A percentile compares a stretch with the other conserved stretches of the same genome.
Conservation (phyloP, 2,888 invertebrate species). For the Drosophila pegasa region DNA sequence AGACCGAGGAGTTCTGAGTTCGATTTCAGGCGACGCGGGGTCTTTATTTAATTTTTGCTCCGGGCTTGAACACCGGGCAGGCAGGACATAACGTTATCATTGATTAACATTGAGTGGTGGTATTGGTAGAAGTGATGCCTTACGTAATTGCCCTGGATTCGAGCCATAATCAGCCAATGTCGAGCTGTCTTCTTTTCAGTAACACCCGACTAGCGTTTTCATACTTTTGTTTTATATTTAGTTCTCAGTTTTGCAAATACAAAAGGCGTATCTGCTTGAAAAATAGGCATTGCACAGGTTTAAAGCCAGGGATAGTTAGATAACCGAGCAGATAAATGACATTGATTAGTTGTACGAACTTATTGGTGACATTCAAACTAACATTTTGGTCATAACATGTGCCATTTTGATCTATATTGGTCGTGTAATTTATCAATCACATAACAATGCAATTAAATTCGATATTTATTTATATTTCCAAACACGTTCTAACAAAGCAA, state of each 20-base stretch:
- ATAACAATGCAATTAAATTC: constrained; percentile 40
- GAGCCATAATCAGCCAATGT: too few relatives aligned
- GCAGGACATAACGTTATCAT: too few relatives aligned
- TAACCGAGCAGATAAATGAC: not conserved
- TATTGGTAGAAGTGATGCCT: too few relatives aligned
- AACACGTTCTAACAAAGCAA: constrained; percentile 36
- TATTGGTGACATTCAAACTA: not conserved
- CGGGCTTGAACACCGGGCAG: too few relatives aligned
- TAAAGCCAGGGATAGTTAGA: not conserved
- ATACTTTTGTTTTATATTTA: too few relatives aligned
- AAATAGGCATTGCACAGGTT: not conserved
- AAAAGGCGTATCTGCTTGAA: not conserved
- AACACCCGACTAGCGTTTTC: too few relatives aligned
- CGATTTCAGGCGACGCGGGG: too few relatives aligned
- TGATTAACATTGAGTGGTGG: too few relatives aligned
- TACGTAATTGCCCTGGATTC: too few relatives aligned
- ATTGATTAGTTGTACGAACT: not conserved
- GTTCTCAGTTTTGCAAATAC: too few relatives aligned
- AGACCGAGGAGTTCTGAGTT: not conserved
- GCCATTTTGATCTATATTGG: constrained; percentile 14
- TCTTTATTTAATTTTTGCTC: too few relatives aligned
- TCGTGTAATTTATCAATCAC: constrained; percentile 46
- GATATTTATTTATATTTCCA: constrained; percentile 28
- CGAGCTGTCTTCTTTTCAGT: too few relatives aligned
- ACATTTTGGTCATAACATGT: constrained; percentile 12